Evolutionary conservation across 2,888 invertebrate genomes (phyloP), one percentile per base, ranked within the genome.

Genomic region (Ligdia adustata): DNA sequence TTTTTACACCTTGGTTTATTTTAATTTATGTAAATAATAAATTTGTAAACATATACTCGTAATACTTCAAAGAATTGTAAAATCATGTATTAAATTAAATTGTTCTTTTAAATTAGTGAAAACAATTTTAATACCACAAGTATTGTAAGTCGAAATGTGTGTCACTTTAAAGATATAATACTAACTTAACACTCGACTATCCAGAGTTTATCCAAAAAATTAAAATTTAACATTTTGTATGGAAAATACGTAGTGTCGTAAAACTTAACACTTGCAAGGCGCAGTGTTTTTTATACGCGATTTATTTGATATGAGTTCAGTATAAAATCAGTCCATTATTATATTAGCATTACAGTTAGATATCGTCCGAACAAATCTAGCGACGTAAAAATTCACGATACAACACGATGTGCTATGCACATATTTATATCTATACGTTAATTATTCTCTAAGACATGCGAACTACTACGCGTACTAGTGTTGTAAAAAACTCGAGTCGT

Each of bases 301-400:
- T 50, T 54, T 52, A 55, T 58, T 63, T 82, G 82, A 82, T 82
- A 82, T 82, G 80, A 75, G 68, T 78, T 70, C 52, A 72, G 64
- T 79, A 75, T 38, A 72, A 72, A 62, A 66, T 79, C 79, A 81
- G 80, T 69, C 65, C 59, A 60, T 56, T 58, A 60, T 60, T 57
- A 42, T 39, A 52, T n/a, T 64, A 69, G 66, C 60, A 65, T 67
- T 42, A 22, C 22, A 48, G 37, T 47, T 47, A 41, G 37, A 27
- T 38, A 49, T 42, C 33, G 48, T 49, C 38, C 33, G 58, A 58
- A 60, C 59, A 72, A 71, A 73, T 68, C 66, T 62, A 74, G 64
- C 72, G 65, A 72, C 62, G 38, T 55, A 54, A 42, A 50, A 58
- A 51, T 44, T 7, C 56, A 62, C 57, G 54, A 49, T 55, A 57